Conservation (phyloP, 2,797 vertebrate species). For the Synaphobranchus kaupii region DNA sequence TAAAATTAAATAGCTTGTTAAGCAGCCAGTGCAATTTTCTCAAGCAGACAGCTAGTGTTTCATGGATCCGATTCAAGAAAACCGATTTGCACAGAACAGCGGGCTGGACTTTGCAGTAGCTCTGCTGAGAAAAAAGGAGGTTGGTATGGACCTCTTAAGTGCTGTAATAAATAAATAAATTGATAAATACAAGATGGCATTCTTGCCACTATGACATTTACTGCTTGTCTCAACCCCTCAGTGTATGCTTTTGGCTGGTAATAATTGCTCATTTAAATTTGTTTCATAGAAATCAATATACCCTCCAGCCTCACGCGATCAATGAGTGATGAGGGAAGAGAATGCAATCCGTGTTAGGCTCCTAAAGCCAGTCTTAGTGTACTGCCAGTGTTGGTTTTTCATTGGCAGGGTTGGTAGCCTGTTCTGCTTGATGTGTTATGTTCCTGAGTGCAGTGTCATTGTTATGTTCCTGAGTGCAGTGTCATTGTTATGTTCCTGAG, state of each 20-base stretch:
- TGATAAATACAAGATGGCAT: conserved; percentile 37
- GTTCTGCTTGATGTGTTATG: not conserved
- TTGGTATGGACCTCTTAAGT: conserved; percentile 26
- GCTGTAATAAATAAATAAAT: conserved; percentile 37
- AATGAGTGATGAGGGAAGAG: conserved; percentile 29
- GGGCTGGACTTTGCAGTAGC: not conserved
- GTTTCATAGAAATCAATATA: conserved; percentile 66
- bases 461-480: not conserved
- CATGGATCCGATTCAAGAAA: conserved; percentile 3
- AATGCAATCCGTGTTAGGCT: not conserved
- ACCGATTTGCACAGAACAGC: conserved; percentile 11
- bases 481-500: not conserved
- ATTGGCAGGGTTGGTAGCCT: not conserved
- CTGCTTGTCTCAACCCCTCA: conserved; percentile 45
- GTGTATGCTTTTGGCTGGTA: conserved; percentile 43
- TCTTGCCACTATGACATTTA: conserved; percentile 41
- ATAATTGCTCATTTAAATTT: conserved; percentile 71
- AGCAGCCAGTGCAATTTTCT: conserved; percentile 36
- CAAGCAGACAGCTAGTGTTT: conserved; percentile 27
- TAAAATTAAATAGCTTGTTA: conserved; percentile 48
- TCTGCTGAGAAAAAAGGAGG: not conserved
- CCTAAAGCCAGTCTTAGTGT: not conserved
- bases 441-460: not conserved
- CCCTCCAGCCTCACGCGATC: conserved; percentile 53
- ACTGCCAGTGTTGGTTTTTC: conserved; percentile 30